These are phyloP conservation scores for Todiramphus chloris DNA, from an alignment of 2,113 vertebrate species.

Conservation along the genomic window DNA sequence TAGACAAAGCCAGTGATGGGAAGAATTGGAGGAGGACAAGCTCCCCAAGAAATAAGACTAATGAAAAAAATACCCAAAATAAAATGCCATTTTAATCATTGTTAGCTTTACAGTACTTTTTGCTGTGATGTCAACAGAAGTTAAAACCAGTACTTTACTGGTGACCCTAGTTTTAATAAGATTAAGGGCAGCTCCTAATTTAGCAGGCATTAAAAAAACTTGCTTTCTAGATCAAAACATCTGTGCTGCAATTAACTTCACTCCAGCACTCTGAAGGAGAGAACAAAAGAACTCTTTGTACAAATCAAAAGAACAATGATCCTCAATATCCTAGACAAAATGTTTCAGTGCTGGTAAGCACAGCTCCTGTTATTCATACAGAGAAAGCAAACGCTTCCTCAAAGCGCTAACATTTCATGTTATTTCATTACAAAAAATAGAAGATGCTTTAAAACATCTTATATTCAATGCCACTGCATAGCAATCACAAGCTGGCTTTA, in stretches of 20 bases:
- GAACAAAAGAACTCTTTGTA: not conserved
- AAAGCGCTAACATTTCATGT: fast-evolving
- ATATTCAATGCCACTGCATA: not conserved
- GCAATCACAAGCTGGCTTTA: not conserved
- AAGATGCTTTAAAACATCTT: not conserved
- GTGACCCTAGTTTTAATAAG: not conserved
- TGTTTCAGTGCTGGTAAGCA: not conserved
- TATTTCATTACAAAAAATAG: not conserved
- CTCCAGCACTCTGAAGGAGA: not conserved
- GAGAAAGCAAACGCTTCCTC: not conserved
- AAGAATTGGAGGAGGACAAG: not conserved
- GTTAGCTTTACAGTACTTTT: not conserved
- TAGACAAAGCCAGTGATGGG: not conserved
- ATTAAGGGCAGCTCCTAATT: not conserved
- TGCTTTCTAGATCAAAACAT: not conserved
- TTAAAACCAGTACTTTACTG: not conserved
- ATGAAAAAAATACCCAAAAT: not conserved
- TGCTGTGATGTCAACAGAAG: not conserved
- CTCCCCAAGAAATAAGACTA: not conserved
- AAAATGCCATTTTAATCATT: not conserved
- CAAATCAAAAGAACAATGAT: not conserved
- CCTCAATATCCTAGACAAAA: not conserved
- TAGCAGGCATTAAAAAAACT: not conserved
- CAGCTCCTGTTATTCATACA: not conserved
- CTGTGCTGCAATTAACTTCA: not conserved